Percentiles rank a stretch among this genome's conserved stretches.
These are phyloP conservation scores for Gobius niger DNA, from an alignment of 2,113 vertebrate species.

Conservation along the genomic window DNA sequence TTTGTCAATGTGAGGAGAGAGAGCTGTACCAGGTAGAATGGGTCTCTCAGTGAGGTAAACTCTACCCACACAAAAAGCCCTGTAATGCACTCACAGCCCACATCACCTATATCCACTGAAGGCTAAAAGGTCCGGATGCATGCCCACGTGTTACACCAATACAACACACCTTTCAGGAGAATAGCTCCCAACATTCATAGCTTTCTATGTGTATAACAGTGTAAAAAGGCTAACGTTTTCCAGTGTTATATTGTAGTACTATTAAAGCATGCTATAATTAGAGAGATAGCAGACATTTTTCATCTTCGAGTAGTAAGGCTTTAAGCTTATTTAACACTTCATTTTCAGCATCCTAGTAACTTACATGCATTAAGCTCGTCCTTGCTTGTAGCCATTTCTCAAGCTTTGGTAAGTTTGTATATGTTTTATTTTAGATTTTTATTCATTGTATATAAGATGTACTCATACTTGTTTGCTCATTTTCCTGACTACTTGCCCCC, in stretches of 20 bases:
- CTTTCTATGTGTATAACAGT: neutral
- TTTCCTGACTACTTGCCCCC: too few relatives aligned
- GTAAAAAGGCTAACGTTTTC: neutral
- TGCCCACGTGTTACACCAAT: constrained; percentile 61
- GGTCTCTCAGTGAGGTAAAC: constrained; percentile 60
- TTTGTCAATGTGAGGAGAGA: constrained; percentile 39
- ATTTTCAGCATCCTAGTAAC: too few relatives aligned
- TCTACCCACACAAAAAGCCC: constrained; percentile 67
- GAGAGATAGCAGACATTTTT: neutral
- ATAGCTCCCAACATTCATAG: constrained; percentile 51
- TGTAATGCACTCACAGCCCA: constrained; percentile 68
- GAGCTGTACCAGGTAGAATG: constrained; percentile 44
- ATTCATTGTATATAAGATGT: too few relatives aligned
- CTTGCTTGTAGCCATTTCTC: too few relatives aligned
- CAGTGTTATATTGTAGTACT: too few relatives aligned
- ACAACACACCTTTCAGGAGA: constrained; percentile 40
- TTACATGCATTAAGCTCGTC: too few relatives aligned
- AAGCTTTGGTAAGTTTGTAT: too few relatives aligned
- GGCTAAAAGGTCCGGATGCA: constrained; percentile 66
- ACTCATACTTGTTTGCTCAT: too few relatives aligned
- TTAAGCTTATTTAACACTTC: too few relatives aligned
- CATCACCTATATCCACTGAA: constrained; percentile 67
- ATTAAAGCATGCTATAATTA: neutral
- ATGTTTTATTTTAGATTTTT: too few relatives aligned
- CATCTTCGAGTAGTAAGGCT: too few relatives aligned